Evolutionary conservation across 2,113 vertebrate species (phyloP), one percentile per base, ranked within the genome.

Genomic region (Andinoacara biseriatus): DNA sequence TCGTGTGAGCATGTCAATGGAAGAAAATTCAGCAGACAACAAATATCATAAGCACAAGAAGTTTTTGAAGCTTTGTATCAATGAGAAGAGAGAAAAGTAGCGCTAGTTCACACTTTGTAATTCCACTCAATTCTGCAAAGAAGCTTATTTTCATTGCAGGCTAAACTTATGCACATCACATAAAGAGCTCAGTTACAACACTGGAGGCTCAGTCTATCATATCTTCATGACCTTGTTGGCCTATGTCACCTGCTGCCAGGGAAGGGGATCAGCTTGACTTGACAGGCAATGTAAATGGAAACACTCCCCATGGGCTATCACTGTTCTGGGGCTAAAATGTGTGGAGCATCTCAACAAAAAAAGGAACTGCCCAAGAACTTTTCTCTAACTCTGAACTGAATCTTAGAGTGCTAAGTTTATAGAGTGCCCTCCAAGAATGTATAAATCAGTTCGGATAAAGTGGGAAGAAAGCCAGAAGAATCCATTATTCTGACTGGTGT

Each of bases 381-480:
- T 14, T 10, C 26, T 63, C n/a, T 10, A 26, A 3, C 26, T 61
- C 62, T 62, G 22, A 82, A 38, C 26, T 58, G 29, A 72, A 65
- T 56, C 7, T 52, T 15, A 26, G 4, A 58, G 38, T 11, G 3
- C 5, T 9, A 22, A 62, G 43, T 57, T 24, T 56, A 7, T 38
- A 87, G 7, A 22, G 24, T 78, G 20, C 31, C 31, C 52, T 78
- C 43, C 43, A 46, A 26, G 10, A 79, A 77, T 1, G 14, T 11
- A 62, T 52, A 24, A 40, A 82, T 90, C 22, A 75, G 29, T 78
- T 60, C 24, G n/a, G 10, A 74, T 75, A 10, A 76, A 46, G 61
- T 65, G 54, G 56, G 65, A 78, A 67, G 26, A 29, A 82, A 74
- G 57, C 58, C 60, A 87, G 10, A 15, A 9, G 22, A 60, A 78